Evolutionary conservation across 23 tunicate species (phyloP).

Genomic region (Halocynthia roretzi): DNA sequence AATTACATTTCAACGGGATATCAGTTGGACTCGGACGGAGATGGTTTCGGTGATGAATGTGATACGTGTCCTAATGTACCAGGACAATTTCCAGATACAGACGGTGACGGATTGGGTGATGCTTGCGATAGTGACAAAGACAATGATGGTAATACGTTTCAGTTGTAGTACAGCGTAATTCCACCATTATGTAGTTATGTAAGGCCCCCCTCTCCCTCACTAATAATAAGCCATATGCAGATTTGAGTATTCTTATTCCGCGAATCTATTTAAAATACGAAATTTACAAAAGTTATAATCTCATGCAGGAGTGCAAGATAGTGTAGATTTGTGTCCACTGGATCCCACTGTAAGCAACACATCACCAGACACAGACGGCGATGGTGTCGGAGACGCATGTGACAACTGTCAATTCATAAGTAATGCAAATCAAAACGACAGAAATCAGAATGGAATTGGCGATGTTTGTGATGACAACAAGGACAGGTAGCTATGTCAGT

Average conservation of each 20-base stretch:
- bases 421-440: constrained; percentile 14
- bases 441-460: constrained; percentile 26
- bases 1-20: constrained; percentile 21
- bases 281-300: too few species aligned
- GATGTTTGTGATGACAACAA: constrained; percentile 20
- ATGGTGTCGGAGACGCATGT: constrained; percentile 21
- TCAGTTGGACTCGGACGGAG: constrained; percentile 17
- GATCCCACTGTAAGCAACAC: background rate
- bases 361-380: constrained; percentile 12
- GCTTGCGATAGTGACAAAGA: constrained; percentile 25
- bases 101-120: constrained; percentile 36
- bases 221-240: too few species aligned
- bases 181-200: too few species aligned
- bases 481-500: constrained; percentile 27
- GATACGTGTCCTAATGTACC: constrained; percentile 21
- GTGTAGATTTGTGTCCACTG: constrained; percentile 17
- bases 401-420: constrained; percentile 14
- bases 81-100: constrained; percentile 36
- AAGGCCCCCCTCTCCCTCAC: too few species aligned
- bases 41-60: constrained; percentile 33
- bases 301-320: constrained; percentile 9
- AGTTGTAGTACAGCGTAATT: too few species aligned
- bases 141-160: constrained; percentile 7
- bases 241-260: too few species aligned
- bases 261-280: too few species aligned